Base-by-base conservation (phyloP, 2,113 vertebrate genomes). In the Poicephalus meyeri region DNA sequence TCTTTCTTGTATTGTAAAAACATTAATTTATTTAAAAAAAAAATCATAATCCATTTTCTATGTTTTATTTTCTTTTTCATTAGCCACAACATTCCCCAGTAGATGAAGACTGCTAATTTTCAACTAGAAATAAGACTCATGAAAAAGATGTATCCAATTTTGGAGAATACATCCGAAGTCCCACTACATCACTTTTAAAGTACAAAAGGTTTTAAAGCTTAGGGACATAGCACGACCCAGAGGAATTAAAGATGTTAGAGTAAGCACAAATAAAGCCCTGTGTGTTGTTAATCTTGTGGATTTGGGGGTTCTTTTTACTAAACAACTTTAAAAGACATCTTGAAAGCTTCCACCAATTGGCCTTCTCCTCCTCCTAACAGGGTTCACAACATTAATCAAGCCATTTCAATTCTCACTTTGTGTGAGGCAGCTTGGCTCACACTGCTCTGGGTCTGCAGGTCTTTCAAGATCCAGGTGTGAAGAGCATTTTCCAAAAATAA, bases 401-500 rank as follows among this genome's bases (percentile, higher is more conserved):
- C 55, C 72, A 6, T 68, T 83, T 76, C 73, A 87, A 53, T 84
- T 87, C 73, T 63, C 64, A 52, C 86, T 20, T 50, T 4, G 29
- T 20, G 68, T 11, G 82, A 92, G 41, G 69, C 78, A 60, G 41
- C 72, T 65, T 7, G 1, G 56, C 86, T 89, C 71, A n/a, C 37
- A 7, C 61, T 4, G 25, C 66, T 50, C 63, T 7, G 37, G 78
- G 31, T 41, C 72, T 80, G 46, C 37, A n/a, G 78, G 50, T 29
- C 63, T 76, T 80, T 79, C 92, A 47, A 76, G 73, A 47, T n/a
- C 26, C 63, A 37, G 14, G 68, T 65, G 81, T 58, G 73, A 86
- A 84, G 66, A 87, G 56, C 8, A 50, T 66, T 72, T 64, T 72
- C 89, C 66, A 90, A 84, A 87, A 95, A 87, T 84, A 87, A 71